Percentiles rank a stretch among this genome's conserved stretches.
phyloP scores from a whole-genome alignment of 2,888 invertebrate genomes.

The Prosopocoilus inquinatus region DNA sequence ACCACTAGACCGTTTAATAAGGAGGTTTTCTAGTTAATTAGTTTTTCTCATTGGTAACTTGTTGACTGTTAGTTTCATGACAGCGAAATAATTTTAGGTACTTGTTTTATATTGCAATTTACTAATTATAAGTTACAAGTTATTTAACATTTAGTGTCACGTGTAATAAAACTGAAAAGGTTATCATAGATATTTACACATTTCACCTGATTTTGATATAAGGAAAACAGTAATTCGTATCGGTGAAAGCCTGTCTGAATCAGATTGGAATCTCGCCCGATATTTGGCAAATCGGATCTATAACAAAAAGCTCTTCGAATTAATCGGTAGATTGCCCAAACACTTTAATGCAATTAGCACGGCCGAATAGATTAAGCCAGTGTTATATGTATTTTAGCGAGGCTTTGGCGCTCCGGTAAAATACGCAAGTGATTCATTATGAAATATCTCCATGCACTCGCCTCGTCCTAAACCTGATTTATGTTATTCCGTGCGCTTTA shows the following conservation, averaged over 20 bases:
- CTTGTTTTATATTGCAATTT: too few species aligned
- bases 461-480: slow-evolving; percentile 6
- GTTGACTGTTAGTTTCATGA: too few species aligned
- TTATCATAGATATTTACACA: too few species aligned
- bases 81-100: too few species aligned
- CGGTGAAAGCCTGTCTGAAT: background rate
- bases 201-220: too few species aligned
- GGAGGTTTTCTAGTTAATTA: too few species aligned
- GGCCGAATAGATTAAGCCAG: slow-evolving; percentile 28
- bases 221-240: too few species aligned
- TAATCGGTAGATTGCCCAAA: slow-evolving; percentile 31
- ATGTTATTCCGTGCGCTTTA: background rate
- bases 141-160: too few species aligned
- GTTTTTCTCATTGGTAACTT: too few species aligned
- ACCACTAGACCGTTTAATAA: too few species aligned
- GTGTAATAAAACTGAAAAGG: too few species aligned
- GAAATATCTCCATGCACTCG: background rate
- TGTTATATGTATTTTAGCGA: slow-evolving; percentile 32
- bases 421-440: slow-evolving; percentile 2
- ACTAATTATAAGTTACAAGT: too few species aligned
- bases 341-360: slow-evolving; percentile 35
- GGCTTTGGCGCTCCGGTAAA: slow-evolving; percentile 21
- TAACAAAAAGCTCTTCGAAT: slow-evolving; percentile 33
- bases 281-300: slow-evolving; percentile 25
- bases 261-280: background rate